These are phyloP conservation scores for Aradophagus sp. DNA, from an alignment of 1,140 invertebrate species.

Conservation along the genomic window DNA sequence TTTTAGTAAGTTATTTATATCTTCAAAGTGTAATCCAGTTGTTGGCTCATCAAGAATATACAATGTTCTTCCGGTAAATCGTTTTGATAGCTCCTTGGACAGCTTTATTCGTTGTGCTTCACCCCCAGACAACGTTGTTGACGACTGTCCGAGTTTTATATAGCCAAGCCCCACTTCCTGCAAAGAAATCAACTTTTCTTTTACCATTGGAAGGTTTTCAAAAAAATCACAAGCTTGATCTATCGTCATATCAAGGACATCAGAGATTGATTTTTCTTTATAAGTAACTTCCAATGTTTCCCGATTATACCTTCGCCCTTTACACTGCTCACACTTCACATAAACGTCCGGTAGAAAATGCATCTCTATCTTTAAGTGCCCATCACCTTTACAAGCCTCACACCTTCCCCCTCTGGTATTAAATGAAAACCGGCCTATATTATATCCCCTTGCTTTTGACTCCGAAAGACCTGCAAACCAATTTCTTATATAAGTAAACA, in stretches of 20 bases:
- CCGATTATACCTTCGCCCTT: constrained; percentile 14
- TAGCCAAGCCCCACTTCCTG: constrained; percentile 28
- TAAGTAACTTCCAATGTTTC: constrained; percentile 19
- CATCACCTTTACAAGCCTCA: constrained; percentile 29
- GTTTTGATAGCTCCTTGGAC: constrained; percentile 15
- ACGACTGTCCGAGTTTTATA: constrained; percentile 20
- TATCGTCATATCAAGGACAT: constrained; percentile 16
- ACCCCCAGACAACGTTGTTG: constrained; percentile 23
- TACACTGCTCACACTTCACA: constrained; percentile 11
- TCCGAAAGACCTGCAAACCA: constrained; percentile 27
- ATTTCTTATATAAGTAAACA: constrained; percentile 29
- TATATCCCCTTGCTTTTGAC: constrained; percentile 32
- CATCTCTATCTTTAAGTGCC: constrained; percentile 19
- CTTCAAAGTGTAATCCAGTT: constrained; percentile 24
- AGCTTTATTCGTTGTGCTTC: constrained; percentile 31
- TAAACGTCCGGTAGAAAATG: constrained; percentile 22
- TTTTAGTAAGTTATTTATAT: constrained; percentile 24
- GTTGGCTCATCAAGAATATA: constrained; percentile 34
- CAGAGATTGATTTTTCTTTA: constrained; percentile 16
- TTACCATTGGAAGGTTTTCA: constrained; percentile 8
- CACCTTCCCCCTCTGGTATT: constrained; percentile 27
- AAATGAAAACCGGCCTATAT: constrained; percentile 28
- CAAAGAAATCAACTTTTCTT: constrained; percentile 11
- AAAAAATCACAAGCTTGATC: constrained; percentile 15
- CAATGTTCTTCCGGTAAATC: constrained; percentile 17